These are phyloP conservation scores for Megaleporinus macrocephalus DNA, from an alignment of 2,113 vertebrate species.

Conservation along the genomic window DNA sequence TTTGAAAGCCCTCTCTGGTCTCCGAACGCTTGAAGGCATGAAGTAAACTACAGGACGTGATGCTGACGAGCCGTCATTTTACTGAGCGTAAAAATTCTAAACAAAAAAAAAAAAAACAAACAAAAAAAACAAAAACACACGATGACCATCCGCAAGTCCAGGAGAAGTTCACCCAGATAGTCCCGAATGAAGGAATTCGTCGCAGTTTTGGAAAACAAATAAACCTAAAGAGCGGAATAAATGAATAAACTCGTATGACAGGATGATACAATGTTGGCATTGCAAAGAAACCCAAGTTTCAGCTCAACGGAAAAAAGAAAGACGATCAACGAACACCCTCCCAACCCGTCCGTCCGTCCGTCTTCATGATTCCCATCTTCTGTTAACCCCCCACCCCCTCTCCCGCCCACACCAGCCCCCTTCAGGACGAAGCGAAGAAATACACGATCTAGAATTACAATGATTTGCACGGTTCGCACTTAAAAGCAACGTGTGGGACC, in stretches of 20 bases:
- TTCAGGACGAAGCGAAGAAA: slow-evolving; percentile 1
- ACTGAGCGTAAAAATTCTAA: slow-evolving; percentile 23
- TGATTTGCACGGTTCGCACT: slow-evolving; percentile 28
- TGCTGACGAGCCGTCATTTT: slow-evolving; percentile 11
- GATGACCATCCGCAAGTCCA: slow-evolving; percentile 11
- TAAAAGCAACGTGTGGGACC: slow-evolving; percentile 26
- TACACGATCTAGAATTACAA: not conserved
- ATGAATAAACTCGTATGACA: slow-evolving; percentile 27
- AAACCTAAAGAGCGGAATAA: slow-evolving; percentile 31
- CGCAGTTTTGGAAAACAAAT: slow-evolving; percentile 3
- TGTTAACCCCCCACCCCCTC: not conserved
- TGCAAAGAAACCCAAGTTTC: slow-evolving; percentile 4
- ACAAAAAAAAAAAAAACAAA: no score
- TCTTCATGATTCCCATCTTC: slow-evolving; percentile 15
- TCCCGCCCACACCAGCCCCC: no score
- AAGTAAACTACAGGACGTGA: slow-evolving; percentile 14
- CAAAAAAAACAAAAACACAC: no score
- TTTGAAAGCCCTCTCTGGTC: slow-evolving; percentile 56
- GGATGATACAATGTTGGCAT: slow-evolving; percentile 33
- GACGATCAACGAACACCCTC: not conserved
- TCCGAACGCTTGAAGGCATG: slow-evolving; percentile 50
- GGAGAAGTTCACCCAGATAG: slow-evolving; percentile 4
- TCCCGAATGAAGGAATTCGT: slow-evolving; percentile 30
- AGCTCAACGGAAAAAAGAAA: not conserved
- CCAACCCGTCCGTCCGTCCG: not conserved